Evolutionary conservation across 2,113 vertebrate genomes (phyloP).

Genomic region (Promerops cafer): DNA sequence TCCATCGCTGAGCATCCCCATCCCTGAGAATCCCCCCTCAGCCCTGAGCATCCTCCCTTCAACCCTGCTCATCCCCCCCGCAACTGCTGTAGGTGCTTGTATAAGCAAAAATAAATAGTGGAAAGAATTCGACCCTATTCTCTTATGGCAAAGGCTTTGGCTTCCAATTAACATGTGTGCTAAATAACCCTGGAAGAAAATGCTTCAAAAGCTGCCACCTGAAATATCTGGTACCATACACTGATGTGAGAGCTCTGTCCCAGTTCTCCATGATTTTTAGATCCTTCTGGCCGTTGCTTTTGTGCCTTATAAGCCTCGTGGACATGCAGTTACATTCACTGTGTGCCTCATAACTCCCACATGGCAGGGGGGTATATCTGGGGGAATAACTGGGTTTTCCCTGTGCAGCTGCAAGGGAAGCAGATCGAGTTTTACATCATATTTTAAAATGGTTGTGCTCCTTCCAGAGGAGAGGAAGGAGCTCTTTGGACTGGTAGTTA

Average conservation of each 20-base stretch:
- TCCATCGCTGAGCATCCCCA: neutral
- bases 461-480: neutral
- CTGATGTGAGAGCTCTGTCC: neutral
- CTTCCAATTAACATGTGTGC: neutral
- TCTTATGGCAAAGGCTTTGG: neutral
- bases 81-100: neutral
- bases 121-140: neutral
- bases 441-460: neutral
- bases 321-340: neutral
- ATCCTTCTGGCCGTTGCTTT: neutral
- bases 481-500: neutral
- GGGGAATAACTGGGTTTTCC: neutral
- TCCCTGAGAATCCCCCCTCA: neutral
- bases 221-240: rapidly evolving
- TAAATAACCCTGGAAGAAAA: neutral
- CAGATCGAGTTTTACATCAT: neutral
- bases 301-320: neutral
- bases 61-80: neutral
- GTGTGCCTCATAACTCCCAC: neutral
- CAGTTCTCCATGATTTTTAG: neutral
- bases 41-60: neutral
- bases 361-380: neutral
- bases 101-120: neutral
- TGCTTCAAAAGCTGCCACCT: neutral
- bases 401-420: neutral